Percentiles rank a stretch among this genome's conserved stretches.
These are phyloP conservation scores for Scomberomorus guttatus DNA, from an alignment of 2,797 vertebrate genomes.

Conservation along the genomic window DNA sequence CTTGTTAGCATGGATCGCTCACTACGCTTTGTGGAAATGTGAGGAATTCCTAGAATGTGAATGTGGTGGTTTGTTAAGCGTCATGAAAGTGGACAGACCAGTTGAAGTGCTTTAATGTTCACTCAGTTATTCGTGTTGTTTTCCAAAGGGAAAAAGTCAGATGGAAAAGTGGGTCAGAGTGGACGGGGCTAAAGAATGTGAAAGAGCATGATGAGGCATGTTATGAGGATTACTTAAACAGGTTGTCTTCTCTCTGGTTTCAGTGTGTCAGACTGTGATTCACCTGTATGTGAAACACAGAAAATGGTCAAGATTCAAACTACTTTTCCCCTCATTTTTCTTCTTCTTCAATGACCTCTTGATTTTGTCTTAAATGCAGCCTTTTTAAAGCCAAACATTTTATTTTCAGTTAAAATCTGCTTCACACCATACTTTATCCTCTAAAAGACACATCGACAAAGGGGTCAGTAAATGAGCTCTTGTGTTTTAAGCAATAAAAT, in stretches of 20 bases:
- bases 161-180: neutral
- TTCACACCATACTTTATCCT: neutral
- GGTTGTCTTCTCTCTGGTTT: slow-evolving; percentile 1
- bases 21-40: neutral
- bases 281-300: neutral
- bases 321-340: no score
- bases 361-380: neutral
- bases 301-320: neutral
- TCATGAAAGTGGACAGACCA: neutral
- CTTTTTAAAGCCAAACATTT: no score
- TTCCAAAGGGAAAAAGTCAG: neutral
- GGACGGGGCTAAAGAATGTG: neutral
- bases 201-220: slow-evolving; percentile 2
- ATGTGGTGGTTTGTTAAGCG: neutral
- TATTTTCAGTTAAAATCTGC: no score
- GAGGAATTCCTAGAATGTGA: slow-evolving; percentile 57
- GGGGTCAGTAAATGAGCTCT: neutral
- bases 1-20: neutral
- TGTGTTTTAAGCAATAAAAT: neutral
- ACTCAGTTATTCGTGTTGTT: neutral
- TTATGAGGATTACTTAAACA: neutral
- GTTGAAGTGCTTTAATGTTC: neutral
- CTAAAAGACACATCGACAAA: slow-evolving; percentile 11
- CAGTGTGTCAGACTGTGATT: neutral
- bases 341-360: neutral